Percentiles rank a stretch among this genome's conserved stretches.
Conservation (phyloP, 2,888 invertebrate species). For the Scotopteryx bipunctaria region DNA sequence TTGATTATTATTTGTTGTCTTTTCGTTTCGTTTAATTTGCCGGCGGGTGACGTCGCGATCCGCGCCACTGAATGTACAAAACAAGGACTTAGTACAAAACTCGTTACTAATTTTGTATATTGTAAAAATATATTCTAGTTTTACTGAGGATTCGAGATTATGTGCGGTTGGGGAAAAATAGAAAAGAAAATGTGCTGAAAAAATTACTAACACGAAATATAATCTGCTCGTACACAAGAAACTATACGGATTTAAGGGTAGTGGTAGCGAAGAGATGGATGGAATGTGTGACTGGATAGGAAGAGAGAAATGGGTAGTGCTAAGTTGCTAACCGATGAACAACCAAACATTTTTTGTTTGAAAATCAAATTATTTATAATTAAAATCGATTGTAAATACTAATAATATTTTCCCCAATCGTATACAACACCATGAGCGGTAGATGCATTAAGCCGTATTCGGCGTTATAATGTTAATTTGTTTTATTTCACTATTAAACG, state of each 20-base stretch:
- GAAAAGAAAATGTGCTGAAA: too few relatives aligned
- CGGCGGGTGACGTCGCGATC: constrained; percentile 50
- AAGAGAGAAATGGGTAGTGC: too few relatives aligned
- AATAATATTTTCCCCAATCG: constrained; percentile 51
- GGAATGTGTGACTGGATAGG: too few relatives aligned
- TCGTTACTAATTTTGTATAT: constrained; percentile 83
- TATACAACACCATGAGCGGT: constrained; percentile 37
- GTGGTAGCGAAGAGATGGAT: too few relatives aligned
- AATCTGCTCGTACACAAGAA: too few relatives aligned
- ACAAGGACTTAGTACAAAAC: constrained; percentile 77
- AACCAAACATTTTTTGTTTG: too few relatives aligned
- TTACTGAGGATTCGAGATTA: constrained; percentile 50
- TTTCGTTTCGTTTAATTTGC: constrained; percentile 35
- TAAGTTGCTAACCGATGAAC: too few relatives aligned
- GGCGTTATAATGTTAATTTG: constrained; percentile 50
- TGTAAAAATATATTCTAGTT: constrained; percentile 74
- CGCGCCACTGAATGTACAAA: constrained; percentile 75
- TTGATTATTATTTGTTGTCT: constrained; percentile 16
- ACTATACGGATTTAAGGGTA: too few relatives aligned
- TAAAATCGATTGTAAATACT: not conserved
- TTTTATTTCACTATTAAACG: constrained; percentile 39
- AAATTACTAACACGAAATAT: too few relatives aligned
- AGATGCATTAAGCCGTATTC: constrained; percentile 52
- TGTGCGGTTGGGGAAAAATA: constrained; percentile 32
- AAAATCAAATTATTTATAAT: too few relatives aligned